Evolutionary conservation across 2,888 invertebrate species (phyloP), one percentile per base, ranked within the genome.

Genomic region (Abscondita cerata): DNA sequence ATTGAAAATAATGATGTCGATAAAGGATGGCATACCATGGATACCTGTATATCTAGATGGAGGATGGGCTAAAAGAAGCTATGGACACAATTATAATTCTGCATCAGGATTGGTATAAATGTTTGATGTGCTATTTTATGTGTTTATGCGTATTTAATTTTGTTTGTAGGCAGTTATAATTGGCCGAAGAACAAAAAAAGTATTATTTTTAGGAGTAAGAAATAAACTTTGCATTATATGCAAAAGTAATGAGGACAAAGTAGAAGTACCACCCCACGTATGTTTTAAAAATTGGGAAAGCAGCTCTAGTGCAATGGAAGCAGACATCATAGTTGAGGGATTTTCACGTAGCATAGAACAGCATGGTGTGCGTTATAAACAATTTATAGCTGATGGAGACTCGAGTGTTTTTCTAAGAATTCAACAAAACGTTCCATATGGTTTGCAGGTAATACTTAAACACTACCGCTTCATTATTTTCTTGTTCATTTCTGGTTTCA

Each of bases 321-420:
- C 36, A 19, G 41, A 40, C 25, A 52, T 52, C 13, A 20, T 53
- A 11, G 40, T 53, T 1, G 33, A 53, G n/a, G 44, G 40, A 9
- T 52, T 40, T 40, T 16, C 11, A n/a, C 12, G 9, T 11, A 53
- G 53, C 20, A 12, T 13, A 16, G 11, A 40, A 25, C 19, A n/a
- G n/a, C 53, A 41, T 15, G 3, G 15, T 15, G 5, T 52, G 12
- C 8, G 44, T 12, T 41, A 53, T 53, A 41, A 41, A 53, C 13
- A 20, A n/a, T 53, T 53, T 12, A 53, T 53, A 12, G 53, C 41
- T 13, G 53, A 53, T 41, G 41, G 41, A 3, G 53, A 41, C 20
- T 53, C 20, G 13, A 18, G 19, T 12, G 41, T 52, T 1, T 53
- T n/a, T 38, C 9, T 1, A 1, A 53, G 41, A 53, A 53, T 53